phyloP scores from a whole-genome alignment of 2,797 vertebrate genomes.

The Centroberyx gerrardi region DNA sequence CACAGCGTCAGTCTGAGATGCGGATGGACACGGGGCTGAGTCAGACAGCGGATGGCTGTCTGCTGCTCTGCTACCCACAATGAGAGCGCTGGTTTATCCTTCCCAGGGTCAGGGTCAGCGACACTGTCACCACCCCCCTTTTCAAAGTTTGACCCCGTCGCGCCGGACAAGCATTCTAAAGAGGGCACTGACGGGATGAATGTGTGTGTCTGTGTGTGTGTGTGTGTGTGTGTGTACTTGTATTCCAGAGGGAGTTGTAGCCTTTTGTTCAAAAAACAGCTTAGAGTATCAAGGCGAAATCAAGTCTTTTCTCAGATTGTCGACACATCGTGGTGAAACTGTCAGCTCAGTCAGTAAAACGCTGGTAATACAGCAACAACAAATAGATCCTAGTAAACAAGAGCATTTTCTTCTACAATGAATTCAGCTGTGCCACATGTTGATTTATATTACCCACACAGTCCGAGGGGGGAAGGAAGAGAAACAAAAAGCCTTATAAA shows the following conservation, averaged over 20 bases:
- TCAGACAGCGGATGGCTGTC: slow-evolving; percentile 56
- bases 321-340: slow-evolving; percentile 18
- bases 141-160: slow-evolving; percentile 64
- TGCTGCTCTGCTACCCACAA: slow-evolving; percentile 30
- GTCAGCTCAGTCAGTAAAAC: slow-evolving; percentile 21
- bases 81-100: slow-evolving; percentile 34
- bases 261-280: slow-evolving; percentile 37
- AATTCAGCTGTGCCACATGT: slow-evolving; percentile 48
- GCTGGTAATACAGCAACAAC: slow-evolving; percentile 37
- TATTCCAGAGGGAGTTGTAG: slow-evolving; percentile 40
- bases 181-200: slow-evolving; percentile 32
- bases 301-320: slow-evolving; percentile 21
- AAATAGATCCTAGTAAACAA: slow-evolving; percentile 55
- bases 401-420: slow-evolving; percentile 31
- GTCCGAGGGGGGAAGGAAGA: no score
- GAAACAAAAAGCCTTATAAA: background rate
- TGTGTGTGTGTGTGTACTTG: slow-evolving; percentile 8
- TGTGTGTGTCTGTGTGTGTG: slow-evolving; percentile 6
- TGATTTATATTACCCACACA: slow-evolving; percentile 37
- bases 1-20: slow-evolving; percentile 29
- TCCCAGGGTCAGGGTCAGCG: slow-evolving; percentile 52
- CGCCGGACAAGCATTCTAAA: slow-evolving; percentile 16
- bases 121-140: slow-evolving; percentile 25
- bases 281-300: slow-evolving; percentile 6
- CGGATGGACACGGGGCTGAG: slow-evolving; percentile 20